phyloP scores from a whole-genome alignment of 2,888 invertebrate species.

The Plagiodera versicolora region DNA sequence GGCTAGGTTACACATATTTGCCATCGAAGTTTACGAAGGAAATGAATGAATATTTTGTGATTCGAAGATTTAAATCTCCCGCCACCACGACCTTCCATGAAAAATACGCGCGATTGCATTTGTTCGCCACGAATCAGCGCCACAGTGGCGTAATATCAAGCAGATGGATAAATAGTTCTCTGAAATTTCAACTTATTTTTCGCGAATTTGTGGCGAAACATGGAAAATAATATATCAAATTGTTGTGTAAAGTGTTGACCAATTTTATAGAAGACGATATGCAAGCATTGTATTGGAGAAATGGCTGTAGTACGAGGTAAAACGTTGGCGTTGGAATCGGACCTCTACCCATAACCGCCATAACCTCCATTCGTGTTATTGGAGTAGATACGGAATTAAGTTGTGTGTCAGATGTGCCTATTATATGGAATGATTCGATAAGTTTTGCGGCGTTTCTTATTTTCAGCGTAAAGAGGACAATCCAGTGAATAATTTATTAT shows the following conservation, averaged over 20 bases:
- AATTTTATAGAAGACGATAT: slow-evolving; percentile 20
- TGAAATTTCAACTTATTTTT: slow-evolving; percentile 18
- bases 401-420: slow-evolving; percentile 71
- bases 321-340: slow-evolving; percentile 66
- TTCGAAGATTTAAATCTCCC: slow-evolving; percentile 43
- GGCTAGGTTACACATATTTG: too few species aligned
- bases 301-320: slow-evolving; percentile 42
- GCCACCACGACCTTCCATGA: slow-evolving; percentile 41
- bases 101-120: slow-evolving; percentile 51
- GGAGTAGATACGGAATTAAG: slow-evolving; percentile 75
- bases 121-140: slow-evolving; percentile 47
- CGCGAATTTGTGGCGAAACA: slow-evolving; percentile 19
- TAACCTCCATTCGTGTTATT: slow-evolving; percentile 77
- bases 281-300: slow-evolving; percentile 20
- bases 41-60: slow-evolving; percentile 11
- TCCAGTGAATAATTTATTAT: slow-evolving; percentile 53
- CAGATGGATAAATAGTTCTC: slow-evolving; percentile 52
- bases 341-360: slow-evolving; percentile 77
- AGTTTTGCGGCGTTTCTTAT: slow-evolving; percentile 54
- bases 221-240: slow-evolving; percentile 15
- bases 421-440: slow-evolving; percentile 55
- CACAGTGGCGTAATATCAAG: slow-evolving; percentile 48
- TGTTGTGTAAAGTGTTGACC: slow-evolving; percentile 21
- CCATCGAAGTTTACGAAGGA: neutral
- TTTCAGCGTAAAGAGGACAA: slow-evolving; percentile 50